Base-by-base conservation (phyloP, 2,113 vertebrate genomes). In the Cathartes aura region DNA sequence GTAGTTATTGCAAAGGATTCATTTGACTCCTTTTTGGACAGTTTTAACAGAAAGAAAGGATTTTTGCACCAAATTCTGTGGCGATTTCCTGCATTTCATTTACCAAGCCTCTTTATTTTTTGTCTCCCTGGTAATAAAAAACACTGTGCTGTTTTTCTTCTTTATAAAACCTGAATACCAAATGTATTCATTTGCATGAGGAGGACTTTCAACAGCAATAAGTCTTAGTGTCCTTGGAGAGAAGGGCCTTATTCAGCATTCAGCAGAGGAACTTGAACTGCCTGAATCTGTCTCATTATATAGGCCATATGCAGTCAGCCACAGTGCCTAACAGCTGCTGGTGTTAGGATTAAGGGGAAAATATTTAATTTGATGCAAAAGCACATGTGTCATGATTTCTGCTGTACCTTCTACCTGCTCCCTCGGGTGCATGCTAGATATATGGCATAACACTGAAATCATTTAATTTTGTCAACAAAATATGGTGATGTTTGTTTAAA, bases 331-430 rank as follows among this genome's bases (percentile, higher is more conserved):
- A 97, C 98, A 98, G 98, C 98, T 98, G 98, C 97, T 98, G 90
- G 90, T 98, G 97, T 90, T 97, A 97, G 98, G 97, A 98, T 98
- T 98, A 98, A 97, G 95, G 90, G 68, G 68, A 96, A 98, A 98
- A 98, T 97, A 98, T 97, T 98, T 98, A 98, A 98, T 98, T 97
- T 98, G 89, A 98, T 98, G 97, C 98, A 73, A 73, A 91, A 91
- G 76, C 98, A 98, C 52, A 83, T 98, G 91, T 76, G 74, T 36
- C 52, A 87, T 95, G 97, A 95, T 98, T 98, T 95, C 96, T 92
- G 91, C 86, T 8, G 90, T 88, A 97, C 90, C 88, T 97, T 97
- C 94, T 97, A 97, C 96, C 95, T 97, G 89, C 83, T 98, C 98
- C 96, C 98, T 71, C 87, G 96, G 89, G 97, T 96, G 67, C 56